These are phyloP conservation scores for Podotricha telesiphe DNA, from an alignment of 2,888 invertebrate genomes.

Conservation along the genomic window DNA sequence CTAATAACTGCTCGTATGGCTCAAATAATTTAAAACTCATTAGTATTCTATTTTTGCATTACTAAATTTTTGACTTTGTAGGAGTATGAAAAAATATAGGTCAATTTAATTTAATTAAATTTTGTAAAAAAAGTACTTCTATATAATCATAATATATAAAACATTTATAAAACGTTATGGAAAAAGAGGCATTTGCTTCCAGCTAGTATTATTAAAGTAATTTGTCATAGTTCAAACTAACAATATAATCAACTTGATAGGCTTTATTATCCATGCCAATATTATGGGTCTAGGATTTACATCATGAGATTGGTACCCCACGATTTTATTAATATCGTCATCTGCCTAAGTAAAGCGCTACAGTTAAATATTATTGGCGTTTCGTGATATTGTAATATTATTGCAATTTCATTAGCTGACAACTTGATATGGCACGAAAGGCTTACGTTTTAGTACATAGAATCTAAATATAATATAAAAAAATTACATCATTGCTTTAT, in stretches of 20 bases:
- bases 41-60: no score
- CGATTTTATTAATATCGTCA: conserved; percentile 42
- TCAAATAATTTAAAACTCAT: no score
- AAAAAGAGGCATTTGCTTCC: background rate
- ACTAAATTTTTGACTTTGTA: no score
- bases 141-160: no score
- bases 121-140: no score
- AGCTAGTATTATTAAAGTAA: background rate
- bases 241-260: conserved; percentile 22
- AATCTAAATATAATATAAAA: background rate
- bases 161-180: no score
- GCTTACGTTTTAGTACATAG: background rate
- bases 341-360: conserved; percentile 24
- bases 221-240: conserved; percentile 17
- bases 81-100: no score
- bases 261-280: conserved; percentile 13
- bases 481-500: background rate
- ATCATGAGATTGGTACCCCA: conserved; percentile 38
- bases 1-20: no score
- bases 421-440: conserved; percentile 32
- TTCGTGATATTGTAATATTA: conserved; percentile 37
- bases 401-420: conserved; percentile 36
- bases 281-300: conserved; percentile 24
- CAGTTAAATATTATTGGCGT: conserved; percentile 41
- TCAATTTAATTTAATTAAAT: no score